These are phyloP conservation scores for Rhamnusium bicolor DNA, from an alignment of 2,888 invertebrate species.

Conservation along the genomic window DNA sequence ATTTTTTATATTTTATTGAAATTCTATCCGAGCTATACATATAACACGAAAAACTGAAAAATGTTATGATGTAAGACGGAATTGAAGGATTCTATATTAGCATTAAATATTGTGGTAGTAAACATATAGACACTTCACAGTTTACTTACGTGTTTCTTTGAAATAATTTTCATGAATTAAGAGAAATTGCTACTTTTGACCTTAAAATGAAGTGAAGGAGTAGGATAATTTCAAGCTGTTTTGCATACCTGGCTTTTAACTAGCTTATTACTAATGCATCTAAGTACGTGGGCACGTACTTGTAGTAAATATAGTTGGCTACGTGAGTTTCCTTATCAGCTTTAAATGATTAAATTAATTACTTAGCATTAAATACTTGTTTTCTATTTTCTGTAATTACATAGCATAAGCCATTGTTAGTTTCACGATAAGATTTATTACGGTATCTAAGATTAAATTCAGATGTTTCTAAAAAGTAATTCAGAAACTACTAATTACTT, in stretches of 20 bases:
- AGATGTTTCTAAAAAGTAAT: too few relatives aligned
- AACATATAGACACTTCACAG: too few relatives aligned
- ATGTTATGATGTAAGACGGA: too few relatives aligned
- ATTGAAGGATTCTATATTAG: too few relatives aligned
- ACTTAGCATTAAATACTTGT: background rate
- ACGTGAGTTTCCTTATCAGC: background rate
- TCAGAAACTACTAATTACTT: too few relatives aligned
- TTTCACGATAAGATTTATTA: too few relatives aligned
- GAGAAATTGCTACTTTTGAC: background rate
- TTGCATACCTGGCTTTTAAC: background rate
- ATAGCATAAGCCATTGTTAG: background rate
- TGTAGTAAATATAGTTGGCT: background rate
- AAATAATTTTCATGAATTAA: background rate
- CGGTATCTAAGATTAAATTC: too few relatives aligned
- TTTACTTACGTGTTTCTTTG: too few relatives aligned
- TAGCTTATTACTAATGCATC: constrained; percentile 10
- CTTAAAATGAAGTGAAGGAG: background rate
- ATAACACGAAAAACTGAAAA: too few relatives aligned
- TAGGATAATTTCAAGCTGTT: background rate
- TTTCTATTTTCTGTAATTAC: background rate
- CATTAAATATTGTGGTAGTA: too few relatives aligned
- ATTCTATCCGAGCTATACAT: too few relatives aligned
- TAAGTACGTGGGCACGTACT: background rate
- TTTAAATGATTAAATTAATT: background rate
- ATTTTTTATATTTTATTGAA: too few relatives aligned